Evolutionary conservation across 2,797 vertebrate genomes (phyloP), one percentile per base, ranked within the genome.

Genomic region (Passerculus sandwichensis): DNA sequence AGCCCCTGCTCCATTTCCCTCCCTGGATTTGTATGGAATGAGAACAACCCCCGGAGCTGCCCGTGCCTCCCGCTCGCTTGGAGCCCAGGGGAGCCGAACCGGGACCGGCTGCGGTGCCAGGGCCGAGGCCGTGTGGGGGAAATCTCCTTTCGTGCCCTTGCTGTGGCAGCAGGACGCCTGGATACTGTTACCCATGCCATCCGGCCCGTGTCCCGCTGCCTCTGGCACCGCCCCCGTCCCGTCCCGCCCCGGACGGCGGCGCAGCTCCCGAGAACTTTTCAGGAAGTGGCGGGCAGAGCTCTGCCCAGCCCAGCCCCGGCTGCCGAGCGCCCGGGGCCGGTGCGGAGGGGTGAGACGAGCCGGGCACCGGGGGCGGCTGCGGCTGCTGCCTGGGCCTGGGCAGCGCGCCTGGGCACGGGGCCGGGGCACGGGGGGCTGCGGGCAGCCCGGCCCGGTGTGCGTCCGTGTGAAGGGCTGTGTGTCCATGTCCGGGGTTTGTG

Each of bases 181-280:
- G 0, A 16, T 6, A 17, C 0, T 1, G 1, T 0, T 13, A 6
- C 67, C 21, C 59, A 5, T 0, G 2, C 16, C 82, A 44, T 44
- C 51, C 59, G 1, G 15, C 34, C n/a, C 36, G 1, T 0, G 34
- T 32, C 51, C 75, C 6, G 23, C 62, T 9, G 53, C 54, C 14
- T n/a, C 61, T 11, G 70, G 81, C 73, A 16, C 94, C 70, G 64
- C 86, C 91, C 56, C 61, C 60, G 60, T 21, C 19, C 62, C 62
- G 77, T 61, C 70, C 78, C 64, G 48, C 83, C 91, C 91, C 89
- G 60, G 79, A 25, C 64, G 9, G n/a, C 57, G 0, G 53, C 20
- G 26, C 7, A 5, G 47, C 50, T 2, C 59, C 66, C 36, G 32
- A 32, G 12, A 54, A 84, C 53, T 86, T 71, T 44, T 67, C 84